These are phyloP conservation scores for Manis crassicaudata DNA, from an alignment of 2,797 vertebrate species.

Conservation along the genomic window DNA sequence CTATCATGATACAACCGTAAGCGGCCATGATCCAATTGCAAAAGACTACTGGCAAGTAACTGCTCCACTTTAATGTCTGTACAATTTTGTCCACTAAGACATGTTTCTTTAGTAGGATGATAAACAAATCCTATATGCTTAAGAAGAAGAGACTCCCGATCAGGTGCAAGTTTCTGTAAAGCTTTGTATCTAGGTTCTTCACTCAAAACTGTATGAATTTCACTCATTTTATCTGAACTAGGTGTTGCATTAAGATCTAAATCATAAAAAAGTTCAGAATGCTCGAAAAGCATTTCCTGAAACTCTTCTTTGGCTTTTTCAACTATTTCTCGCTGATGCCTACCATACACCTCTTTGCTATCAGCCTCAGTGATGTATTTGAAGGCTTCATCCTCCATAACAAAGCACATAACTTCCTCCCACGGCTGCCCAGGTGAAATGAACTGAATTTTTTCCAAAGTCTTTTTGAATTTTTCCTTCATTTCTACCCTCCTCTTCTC, in stretches of 20 bases:
- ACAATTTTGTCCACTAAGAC: conserved; percentile 97
- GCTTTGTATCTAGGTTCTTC: conserved; percentile 99
- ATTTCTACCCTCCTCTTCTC: conserved; percentile 97
- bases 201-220: conserved; percentile 97
- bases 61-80: conserved; percentile 98
- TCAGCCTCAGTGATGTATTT: conserved; percentile 97
- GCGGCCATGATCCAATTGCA: conserved; percentile 95
- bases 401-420: conserved; percentile 99
- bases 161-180: conserved; percentile 98
- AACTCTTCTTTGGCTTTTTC: conserved; percentile 99
- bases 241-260: conserved; percentile 99
- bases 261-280: conserved; percentile 99
- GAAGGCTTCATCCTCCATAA: conserved; percentile 98
- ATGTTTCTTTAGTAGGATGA: conserved; percentile 99
- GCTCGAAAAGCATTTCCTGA: conserved; percentile 99
- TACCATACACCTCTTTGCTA: conserved; percentile 96
- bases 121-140: conserved; percentile 99
- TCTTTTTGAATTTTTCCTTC: conserved; percentile 99
- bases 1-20: conserved; percentile 95
- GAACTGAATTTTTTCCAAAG: conserved; percentile 97
- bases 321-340: conserved; percentile 99
- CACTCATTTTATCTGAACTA: conserved; percentile 99
- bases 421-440: conserved; percentile 97
- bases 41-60: conserved; percentile 94
- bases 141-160: conserved; percentile 97